phyloP scores from a whole-genome alignment of 2,888 invertebrate genomes.

The Heliothis peltigera region DNA sequence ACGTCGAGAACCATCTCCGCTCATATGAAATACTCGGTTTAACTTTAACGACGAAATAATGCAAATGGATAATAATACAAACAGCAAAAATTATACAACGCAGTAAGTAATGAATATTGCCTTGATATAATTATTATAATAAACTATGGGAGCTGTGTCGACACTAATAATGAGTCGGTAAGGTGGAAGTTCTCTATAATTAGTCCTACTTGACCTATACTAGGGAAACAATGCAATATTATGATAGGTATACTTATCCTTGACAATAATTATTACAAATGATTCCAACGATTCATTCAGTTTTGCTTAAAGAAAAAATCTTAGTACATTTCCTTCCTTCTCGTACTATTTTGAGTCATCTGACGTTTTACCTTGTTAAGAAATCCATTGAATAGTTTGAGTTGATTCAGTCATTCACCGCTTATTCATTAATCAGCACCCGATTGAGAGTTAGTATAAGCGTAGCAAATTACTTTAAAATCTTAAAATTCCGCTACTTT shows the following conservation, averaged over 20 bases:
- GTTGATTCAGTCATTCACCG: not conserved
- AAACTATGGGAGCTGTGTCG: slow-evolving; percentile 24
- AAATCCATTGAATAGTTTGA: not conserved
- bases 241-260: slow-evolving; percentile 6
- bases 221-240: slow-evolving; percentile 15
- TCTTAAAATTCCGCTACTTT: too few relatives aligned
- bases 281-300: slow-evolving; percentile 35
- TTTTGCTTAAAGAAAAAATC: slow-evolving; percentile 32
- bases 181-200: slow-evolving; percentile 18
- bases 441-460: too few relatives aligned
- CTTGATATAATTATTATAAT: slow-evolving; percentile 2
- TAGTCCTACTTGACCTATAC: slow-evolving; percentile 3
- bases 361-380: not conserved
- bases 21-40: not conserved
- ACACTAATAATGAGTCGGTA: slow-evolving; percentile 25
- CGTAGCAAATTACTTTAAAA: too few relatives aligned
- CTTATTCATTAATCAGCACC: not conserved
- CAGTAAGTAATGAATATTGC: slow-evolving; percentile 8
- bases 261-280: slow-evolving; percentile 7
- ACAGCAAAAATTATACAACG: slow-evolving; percentile 13
- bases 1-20: not conserved
- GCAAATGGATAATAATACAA: not conserved
- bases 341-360: slow-evolving; percentile 4
- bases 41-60: not conserved
- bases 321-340: slow-evolving; percentile 15